Percentiles rank a stretch among this genome's conserved stretches.
These are phyloP conservation scores for Penaeus japonicus DNA, from an alignment of 1,140 invertebrate genomes.

Conservation along the genomic window DNA sequence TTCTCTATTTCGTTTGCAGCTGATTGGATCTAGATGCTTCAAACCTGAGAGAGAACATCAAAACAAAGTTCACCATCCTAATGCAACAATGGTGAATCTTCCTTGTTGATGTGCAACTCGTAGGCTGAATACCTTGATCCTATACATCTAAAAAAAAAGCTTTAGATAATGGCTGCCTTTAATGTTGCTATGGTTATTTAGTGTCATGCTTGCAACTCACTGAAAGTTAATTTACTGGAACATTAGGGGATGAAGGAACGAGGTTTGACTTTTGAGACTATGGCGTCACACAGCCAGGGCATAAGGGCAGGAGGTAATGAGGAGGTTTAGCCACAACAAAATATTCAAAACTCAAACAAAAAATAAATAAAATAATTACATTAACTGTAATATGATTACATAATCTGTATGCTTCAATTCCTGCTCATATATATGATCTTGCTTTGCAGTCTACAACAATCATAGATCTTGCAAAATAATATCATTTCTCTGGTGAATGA, in stretches of 20 bases:
- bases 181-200: not conserved
- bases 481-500: no score
- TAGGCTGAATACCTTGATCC: not conserved
- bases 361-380: not conserved
- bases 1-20: not conserved
- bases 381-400: not conserved
- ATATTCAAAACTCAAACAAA: not conserved
- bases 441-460: no score
- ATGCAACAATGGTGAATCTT: not conserved
- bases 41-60: not conserved
- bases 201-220: conserved; percentile 29
- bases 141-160: not conserved
- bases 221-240: not conserved
- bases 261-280: conserved; percentile 21
- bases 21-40: not conserved
- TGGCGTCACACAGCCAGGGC: conserved; percentile 27
- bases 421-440: no score
- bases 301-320: conserved; percentile 4
- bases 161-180: not conserved
- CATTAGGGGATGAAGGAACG: conserved; percentile 20
- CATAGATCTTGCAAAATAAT: no score
- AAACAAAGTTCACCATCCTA: no score
- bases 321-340: not conserved
- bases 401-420: no score
- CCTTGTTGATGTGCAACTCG: not conserved